A percentile compares a stretch with the other conserved stretches of the same genome.
These are phyloP conservation scores for Sialis lutaria DNA, from an alignment of 2,888 invertebrate genomes.

Conservation along the genomic window DNA sequence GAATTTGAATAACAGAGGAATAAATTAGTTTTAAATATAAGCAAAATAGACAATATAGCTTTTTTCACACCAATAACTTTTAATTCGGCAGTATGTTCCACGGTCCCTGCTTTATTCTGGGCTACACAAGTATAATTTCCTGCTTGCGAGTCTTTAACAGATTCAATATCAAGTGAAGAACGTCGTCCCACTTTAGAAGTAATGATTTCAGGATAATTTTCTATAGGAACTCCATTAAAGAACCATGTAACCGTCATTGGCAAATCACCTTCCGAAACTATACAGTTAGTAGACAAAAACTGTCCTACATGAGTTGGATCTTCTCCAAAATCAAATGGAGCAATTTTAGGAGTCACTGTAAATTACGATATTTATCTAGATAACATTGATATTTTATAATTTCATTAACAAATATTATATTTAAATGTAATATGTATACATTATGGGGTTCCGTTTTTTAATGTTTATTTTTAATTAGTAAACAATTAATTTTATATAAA, in stretches of 20 bases:
- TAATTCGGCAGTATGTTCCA: constrained; percentile 48
- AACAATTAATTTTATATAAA: no score
- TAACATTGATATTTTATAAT: no score
- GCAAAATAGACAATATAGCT: not conserved
- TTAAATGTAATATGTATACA: no score
- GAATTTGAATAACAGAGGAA: not conserved
- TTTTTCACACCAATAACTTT: constrained; percentile 47
- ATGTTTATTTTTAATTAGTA: no score
- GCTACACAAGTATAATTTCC: constrained; percentile 63
- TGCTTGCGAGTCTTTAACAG: constrained; percentile 46
- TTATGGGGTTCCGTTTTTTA: no score
- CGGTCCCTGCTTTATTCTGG: constrained; percentile 47
- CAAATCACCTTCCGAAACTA: constrained; percentile 41
- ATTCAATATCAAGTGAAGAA: constrained; percentile 44
- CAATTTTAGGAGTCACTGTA: constrained; percentile 32
- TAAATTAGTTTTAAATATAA: no score
- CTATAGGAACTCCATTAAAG: constrained; percentile 31
- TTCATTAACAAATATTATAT: no score
- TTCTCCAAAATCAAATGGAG: constrained; percentile 38
- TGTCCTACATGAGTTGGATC: constrained; percentile 41
- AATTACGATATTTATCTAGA: not conserved
- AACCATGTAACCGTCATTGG: constrained; percentile 41
- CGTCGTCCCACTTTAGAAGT: constrained; percentile 10
- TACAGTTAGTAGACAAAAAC: constrained; percentile 38
- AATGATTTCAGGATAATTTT: constrained; percentile 10